Evolutionary conservation across 2,113 vertebrate species (phyloP).

Genomic region (Collichthys lucidus): DNA sequence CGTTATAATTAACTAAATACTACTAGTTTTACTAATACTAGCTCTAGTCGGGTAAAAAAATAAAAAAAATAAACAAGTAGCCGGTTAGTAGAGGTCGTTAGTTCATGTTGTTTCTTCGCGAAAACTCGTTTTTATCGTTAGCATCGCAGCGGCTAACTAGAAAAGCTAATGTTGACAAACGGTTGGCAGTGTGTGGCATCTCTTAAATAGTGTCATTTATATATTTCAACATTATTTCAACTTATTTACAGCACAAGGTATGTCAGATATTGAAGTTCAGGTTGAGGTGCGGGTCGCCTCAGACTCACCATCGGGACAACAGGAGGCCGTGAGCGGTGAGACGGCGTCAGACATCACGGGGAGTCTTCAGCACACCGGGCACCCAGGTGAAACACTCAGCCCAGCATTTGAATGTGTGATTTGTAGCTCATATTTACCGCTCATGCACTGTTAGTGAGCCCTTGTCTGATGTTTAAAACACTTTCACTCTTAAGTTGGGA

Average conservation of each 20-base stretch:
- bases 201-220: too few species aligned
- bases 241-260: background rate
- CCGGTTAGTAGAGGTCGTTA: too few species aligned
- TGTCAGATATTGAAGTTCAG: conserved; percentile 26
- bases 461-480: background rate
- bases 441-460: background rate
- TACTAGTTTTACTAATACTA: too few species aligned
- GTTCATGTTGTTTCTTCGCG: background rate
- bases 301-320: background rate
- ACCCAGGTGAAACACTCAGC: background rate
- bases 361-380: too few species aligned
- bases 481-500: too few species aligned
- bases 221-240: too few species aligned
- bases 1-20: background rate
- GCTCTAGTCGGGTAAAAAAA: too few species aligned
- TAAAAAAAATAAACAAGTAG: background rate
- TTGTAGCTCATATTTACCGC: too few species aligned
- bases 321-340: background rate
- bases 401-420: background rate
- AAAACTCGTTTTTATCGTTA: background rate
- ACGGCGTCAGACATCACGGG: background rate
- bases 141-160: background rate
- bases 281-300: background rate
- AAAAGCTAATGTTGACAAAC: too few species aligned
- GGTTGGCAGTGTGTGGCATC: too few species aligned